Conservation (phyloP, 1,140 invertebrate genomes). For the Apis laboriosa region DNA sequence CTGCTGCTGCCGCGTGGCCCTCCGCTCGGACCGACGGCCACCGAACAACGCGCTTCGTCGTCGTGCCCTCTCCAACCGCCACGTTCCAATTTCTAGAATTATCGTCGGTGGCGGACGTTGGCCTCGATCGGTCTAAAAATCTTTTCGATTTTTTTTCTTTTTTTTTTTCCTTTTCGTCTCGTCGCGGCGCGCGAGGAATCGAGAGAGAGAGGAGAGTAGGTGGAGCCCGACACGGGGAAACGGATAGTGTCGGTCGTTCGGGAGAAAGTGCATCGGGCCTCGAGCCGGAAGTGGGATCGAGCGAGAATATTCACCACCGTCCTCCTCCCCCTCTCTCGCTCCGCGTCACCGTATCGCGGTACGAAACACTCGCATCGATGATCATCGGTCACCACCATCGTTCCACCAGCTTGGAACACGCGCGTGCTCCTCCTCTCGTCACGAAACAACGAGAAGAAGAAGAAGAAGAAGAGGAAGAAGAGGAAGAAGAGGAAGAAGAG, state of each 20-base stretch:
- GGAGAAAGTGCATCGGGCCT: slow-evolving; percentile 57
- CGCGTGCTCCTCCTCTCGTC: too few relatives aligned
- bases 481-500: too few relatives aligned
- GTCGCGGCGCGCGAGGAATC: neutral
- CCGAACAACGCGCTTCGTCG: neutral
- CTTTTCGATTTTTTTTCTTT: too few relatives aligned
- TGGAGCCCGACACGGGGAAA: slow-evolving; percentile 9
- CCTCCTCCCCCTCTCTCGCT: slow-evolving; percentile 26
- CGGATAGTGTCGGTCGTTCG: slow-evolving; percentile 21
- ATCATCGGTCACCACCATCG: neutral
- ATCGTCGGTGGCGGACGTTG: slow-evolving; percentile 44
- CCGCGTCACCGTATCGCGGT: too few relatives aligned
- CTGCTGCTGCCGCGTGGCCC: slow-evolving; percentile 40
- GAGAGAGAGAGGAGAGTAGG: neutral
- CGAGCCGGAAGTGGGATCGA: slow-evolving; percentile 63
- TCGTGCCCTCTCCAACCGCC: neutral
- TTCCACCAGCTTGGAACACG: too few relatives aligned
- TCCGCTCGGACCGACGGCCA: neutral
- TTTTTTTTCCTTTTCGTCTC: neutral
- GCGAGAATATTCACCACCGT: slow-evolving; percentile 56
- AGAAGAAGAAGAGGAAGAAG: too few relatives aligned
- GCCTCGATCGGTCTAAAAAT: slow-evolving; percentile 2
- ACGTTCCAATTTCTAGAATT: slow-evolving; percentile 46
- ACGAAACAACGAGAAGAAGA: too few relatives aligned
- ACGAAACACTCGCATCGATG: neutral